Percentiles rank a stretch among this genome's conserved stretches.
Conservation (phyloP, 2,113 vertebrate species). For the Pelecanus crispus region DNA sequence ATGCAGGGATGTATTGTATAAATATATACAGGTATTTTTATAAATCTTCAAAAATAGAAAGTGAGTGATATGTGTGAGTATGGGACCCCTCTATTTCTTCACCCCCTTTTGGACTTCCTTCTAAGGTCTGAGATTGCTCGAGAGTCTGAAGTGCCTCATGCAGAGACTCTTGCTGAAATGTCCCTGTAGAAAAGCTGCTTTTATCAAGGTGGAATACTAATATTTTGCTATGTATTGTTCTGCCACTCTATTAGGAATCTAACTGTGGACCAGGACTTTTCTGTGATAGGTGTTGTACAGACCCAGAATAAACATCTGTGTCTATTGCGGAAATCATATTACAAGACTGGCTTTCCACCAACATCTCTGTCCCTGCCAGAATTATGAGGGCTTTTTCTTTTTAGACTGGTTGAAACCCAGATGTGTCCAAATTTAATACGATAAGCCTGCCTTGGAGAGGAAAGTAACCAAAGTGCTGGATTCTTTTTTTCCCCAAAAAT, state of each 20-base stretch:
- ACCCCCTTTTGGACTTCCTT: neutral
- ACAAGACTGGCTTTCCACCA: conserved; percentile 29
- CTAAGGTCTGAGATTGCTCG: neutral
- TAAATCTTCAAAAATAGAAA: neutral
- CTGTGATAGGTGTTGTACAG: conserved; percentile 6
- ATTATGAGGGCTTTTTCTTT: conserved; percentile 25
- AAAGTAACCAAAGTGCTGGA: neutral
- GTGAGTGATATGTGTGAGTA: neutral
- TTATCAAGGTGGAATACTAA: neutral
- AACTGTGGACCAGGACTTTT: neutral
- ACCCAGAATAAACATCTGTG: neutral
- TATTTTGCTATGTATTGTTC: neutral
- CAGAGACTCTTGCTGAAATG: neutral
- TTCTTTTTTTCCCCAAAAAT: neutral
- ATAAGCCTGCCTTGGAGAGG: neutral
- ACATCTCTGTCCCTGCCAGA: neutral
- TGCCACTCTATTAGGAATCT: neutral
- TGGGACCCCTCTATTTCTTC: neutral
- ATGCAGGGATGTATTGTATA: neutral
- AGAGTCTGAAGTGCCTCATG: neutral
- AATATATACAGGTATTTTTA: neutral
- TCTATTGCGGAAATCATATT: neutral
- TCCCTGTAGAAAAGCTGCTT: neutral
- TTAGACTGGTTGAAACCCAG: conserved; percentile 6
- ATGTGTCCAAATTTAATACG: neutral